phyloP scores from a whole-genome alignment of 2,113 vertebrate species.

The Tachycineta bicolor region DNA sequence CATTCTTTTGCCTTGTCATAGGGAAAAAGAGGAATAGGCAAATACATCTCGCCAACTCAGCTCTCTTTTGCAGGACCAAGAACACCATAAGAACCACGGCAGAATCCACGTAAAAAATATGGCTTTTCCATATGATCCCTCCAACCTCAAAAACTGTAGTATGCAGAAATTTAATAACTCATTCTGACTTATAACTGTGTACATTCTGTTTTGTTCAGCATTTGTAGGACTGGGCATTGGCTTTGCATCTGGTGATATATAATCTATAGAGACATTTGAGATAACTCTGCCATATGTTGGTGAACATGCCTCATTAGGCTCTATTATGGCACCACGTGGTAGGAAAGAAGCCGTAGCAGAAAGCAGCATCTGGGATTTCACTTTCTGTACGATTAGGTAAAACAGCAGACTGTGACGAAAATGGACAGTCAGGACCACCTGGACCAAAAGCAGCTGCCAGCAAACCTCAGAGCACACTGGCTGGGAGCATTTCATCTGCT shows the following conservation, averaged over 20 bases:
- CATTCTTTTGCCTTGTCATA: not conserved
- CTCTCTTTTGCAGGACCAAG: not conserved
- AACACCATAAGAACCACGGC: not conserved
- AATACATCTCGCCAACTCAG: not conserved
- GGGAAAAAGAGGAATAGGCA: not conserved
- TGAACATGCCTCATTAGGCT: not conserved
- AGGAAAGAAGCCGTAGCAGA: not conserved
- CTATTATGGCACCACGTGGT: not conserved
- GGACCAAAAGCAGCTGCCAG: not conserved
- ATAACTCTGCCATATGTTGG: not conserved
- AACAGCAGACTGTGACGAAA: not conserved
- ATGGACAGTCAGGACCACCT: not conserved
- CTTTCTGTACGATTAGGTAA: not conserved
- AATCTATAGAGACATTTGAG: not conserved
- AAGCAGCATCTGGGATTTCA: not conserved
- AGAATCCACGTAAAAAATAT: not conserved
- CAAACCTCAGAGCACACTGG: not conserved
- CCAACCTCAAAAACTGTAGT: not conserved
- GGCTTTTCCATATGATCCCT: not conserved
- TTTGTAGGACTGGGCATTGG: not conserved
- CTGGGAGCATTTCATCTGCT: not conserved
- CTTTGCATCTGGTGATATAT: not conserved
- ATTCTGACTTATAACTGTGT: not conserved
- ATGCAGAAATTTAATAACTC: not conserved
- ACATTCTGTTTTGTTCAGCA: not conserved